Percentiles rank a stretch among this genome's conserved stretches.
Evolutionary conservation across 1,140 invertebrate genomes (phyloP).

Genomic region (Idris sp.): DNA sequence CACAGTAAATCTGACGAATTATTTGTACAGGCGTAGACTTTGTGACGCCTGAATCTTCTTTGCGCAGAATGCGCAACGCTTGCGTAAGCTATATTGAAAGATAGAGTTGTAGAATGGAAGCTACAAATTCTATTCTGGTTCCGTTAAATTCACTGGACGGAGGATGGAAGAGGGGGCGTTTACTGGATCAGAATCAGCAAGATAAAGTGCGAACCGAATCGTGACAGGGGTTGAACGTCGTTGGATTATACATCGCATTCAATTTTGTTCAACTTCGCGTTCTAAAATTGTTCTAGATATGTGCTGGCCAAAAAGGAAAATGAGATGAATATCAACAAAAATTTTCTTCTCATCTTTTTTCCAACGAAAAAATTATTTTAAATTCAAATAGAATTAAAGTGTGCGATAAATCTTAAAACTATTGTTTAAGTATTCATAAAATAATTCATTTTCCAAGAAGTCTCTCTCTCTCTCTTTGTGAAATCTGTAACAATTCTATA

Average conservation of each 20-base stretch:
- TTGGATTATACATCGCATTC: conserved; percentile 47
- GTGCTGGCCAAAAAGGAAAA: conserved; percentile 14
- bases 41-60: conserved; percentile 30
- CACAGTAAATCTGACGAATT: conserved; percentile 40
- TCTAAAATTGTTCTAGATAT: conserved; percentile 44
- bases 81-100: conserved; percentile 53
- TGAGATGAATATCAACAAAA: too few species aligned
- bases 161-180: conserved; percentile 47
- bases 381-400: too few species aligned
- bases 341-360: too few species aligned
- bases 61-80: conserved; percentile 34
- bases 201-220: conserved; percentile 58
- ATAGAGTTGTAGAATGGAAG: conserved; percentile 51
- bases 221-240: conserved; percentile 50
- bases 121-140: conserved; percentile 54
- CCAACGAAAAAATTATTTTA: too few species aligned
- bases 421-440: too few species aligned
- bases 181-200: conserved; percentile 55
- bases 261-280: conserved; percentile 45
- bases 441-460: too few species aligned
- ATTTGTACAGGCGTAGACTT: conserved; percentile 48
- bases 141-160: conserved; percentile 36
- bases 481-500: not conserved
- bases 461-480: too few species aligned
- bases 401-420: too few species aligned